Conservation (phyloP, 2,113 vertebrate genomes). For the Eidolon helvum region DNA sequence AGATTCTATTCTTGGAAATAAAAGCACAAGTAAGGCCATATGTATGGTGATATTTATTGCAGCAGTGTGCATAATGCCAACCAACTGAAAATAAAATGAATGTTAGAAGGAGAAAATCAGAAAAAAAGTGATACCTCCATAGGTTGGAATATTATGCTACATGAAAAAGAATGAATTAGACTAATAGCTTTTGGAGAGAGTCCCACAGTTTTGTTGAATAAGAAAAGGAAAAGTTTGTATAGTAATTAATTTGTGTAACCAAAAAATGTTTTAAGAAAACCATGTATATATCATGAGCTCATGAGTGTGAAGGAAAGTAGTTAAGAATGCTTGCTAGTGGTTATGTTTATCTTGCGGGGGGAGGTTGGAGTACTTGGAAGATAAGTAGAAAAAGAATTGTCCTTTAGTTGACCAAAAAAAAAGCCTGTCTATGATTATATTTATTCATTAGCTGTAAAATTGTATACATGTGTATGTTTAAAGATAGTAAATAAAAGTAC, state of each 20-base stretch:
- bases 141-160: background rate
- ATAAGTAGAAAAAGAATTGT: background rate
- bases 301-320: slow-evolving; percentile 35
- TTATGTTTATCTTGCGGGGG: slow-evolving; percentile 29
- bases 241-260: background rate
- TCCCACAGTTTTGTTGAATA: background rate
- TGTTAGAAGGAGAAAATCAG: background rate
- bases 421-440: background rate
- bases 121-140: background rate
- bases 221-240: background rate
- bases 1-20: slow-evolving; percentile 38
- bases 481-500: background rate
- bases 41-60: background rate
- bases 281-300: background rate
- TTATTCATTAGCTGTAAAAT: background rate
- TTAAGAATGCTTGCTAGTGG: slow-evolving; percentile 83
- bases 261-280: background rate
- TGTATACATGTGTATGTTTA: slow-evolving; percentile 21
- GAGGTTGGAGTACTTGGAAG: background rate
- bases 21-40: slow-evolving; percentile 32
- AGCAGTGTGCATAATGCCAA: background rate
- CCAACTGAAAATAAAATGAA: background rate
- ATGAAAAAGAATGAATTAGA: slow-evolving; percentile 13
- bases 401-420: background rate
- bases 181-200: background rate